Evolutionary conservation across 2,797 vertebrate genomes (phyloP).

Genomic region (Trachurus trachurus): DNA sequence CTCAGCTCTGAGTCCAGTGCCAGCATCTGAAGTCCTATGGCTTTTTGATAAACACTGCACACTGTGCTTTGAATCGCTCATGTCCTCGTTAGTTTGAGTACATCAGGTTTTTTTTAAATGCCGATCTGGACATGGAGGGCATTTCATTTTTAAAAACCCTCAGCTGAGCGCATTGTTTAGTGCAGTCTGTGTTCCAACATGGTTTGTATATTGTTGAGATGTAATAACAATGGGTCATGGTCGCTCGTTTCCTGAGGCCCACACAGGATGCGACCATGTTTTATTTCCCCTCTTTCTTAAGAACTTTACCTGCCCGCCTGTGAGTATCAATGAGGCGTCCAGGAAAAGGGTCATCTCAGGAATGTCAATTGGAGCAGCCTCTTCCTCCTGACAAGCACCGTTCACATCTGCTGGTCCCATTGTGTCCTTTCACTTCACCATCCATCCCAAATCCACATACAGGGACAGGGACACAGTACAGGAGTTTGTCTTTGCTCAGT

Average conservation of each 20-base stretch:
- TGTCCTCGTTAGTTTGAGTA: conserved; percentile 5
- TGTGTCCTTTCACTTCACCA: neutral
- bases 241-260: conserved; percentile 56
- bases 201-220: conserved; percentile 50
- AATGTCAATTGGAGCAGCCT: conserved; percentile 13
- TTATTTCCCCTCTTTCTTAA: conserved; percentile 59
- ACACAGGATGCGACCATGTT: conserved; percentile 62
- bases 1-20: neutral
- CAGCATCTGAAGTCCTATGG: neutral
- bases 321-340: conserved; percentile 31
- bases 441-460: neutral
- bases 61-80: neutral
- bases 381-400: conserved; percentile 26
- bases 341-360: conserved; percentile 26
- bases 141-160: conserved; percentile 39
- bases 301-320: conserved; percentile 18
- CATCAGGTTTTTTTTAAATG: neutral
- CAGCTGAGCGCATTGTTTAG: conserved; percentile 32
- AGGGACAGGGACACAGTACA: neutral
- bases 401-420: conserved; percentile 52
- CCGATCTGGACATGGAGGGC: neutral
- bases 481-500: neutral
- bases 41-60: neutral
- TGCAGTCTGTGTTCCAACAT: neutral
- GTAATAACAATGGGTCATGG: conserved; percentile 66